Evolutionary conservation across 2,797 vertebrate species (phyloP).

Genomic region (Ciconia nigra): DNA sequence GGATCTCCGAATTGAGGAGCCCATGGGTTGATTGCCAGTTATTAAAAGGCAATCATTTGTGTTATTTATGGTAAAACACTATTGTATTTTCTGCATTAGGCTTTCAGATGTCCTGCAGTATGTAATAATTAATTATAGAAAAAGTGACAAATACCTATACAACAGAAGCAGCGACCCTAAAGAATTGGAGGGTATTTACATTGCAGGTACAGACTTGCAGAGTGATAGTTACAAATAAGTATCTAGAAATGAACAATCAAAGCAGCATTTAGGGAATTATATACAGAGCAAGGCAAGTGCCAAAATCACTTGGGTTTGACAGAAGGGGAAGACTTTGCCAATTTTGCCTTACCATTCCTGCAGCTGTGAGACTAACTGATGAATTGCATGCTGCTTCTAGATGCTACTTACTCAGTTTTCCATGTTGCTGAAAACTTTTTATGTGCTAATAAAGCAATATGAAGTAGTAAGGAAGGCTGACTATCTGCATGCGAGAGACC

Average conservation of each 20-base stretch:
- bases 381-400: neutral
- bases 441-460: neutral
- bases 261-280: neutral
- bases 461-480: constrained; percentile 32
- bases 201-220: neutral
- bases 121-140: neutral
- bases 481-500: neutral
- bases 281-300: neutral
- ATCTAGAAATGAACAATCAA: neutral
- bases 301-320: neutral
- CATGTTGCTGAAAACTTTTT: neutral
- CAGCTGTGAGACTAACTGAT: neutral
- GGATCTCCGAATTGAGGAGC: neutral
- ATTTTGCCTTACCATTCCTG: neutral
- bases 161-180: neutral
- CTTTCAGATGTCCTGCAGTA: neutral
- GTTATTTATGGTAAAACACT: neutral
- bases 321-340: neutral
- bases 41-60: neutral
- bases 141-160: neutral
- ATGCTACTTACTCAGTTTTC: neutral
- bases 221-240: neutral
- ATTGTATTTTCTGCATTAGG: neutral
- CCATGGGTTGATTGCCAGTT: neutral
- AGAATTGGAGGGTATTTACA: neutral